Conservation (phyloP, 2,113 vertebrate species). For the Sylvilagus bachmani region DNA sequence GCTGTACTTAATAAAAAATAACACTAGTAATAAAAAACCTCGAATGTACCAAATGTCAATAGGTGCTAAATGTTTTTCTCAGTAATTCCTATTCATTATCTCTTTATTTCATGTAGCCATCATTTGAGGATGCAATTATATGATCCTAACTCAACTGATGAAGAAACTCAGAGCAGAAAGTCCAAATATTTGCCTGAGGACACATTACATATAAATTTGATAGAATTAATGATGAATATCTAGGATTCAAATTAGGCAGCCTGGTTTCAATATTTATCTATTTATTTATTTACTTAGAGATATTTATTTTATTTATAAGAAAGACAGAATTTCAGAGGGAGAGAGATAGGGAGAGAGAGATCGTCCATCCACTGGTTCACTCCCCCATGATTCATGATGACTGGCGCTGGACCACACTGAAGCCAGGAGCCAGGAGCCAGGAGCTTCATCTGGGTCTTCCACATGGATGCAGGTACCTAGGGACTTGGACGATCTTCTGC, state of each 20-base stretch:
- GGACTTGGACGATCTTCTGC: too few relatives aligned
- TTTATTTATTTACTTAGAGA: too few relatives aligned
- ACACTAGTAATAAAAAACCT: neutral
- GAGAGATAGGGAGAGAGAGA: too few relatives aligned
- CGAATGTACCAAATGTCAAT: neutral
- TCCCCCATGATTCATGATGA: too few relatives aligned
- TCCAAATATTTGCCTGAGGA: neutral
- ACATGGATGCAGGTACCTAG: too few relatives aligned
- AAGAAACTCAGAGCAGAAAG: neutral
- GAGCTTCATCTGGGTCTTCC: too few relatives aligned
- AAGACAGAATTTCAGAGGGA: too few relatives aligned
- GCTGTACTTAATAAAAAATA: neutral
- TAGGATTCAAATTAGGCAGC: neutral
- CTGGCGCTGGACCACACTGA: too few relatives aligned
- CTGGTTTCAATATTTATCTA: neutral
- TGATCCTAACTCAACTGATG: neutral
- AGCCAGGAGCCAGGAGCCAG: too few relatives aligned
- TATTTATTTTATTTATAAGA: too few relatives aligned
- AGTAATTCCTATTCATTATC: neutral
- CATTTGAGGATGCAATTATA: neutral
- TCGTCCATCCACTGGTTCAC: too few relatives aligned
- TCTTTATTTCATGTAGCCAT: neutral
- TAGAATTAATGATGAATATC: neutral
- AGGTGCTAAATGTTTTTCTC: neutral
- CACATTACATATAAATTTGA: too few relatives aligned